Conservation (phyloP, 2,113 vertebrate species). For the Cyprinodon tularosa region DNA sequence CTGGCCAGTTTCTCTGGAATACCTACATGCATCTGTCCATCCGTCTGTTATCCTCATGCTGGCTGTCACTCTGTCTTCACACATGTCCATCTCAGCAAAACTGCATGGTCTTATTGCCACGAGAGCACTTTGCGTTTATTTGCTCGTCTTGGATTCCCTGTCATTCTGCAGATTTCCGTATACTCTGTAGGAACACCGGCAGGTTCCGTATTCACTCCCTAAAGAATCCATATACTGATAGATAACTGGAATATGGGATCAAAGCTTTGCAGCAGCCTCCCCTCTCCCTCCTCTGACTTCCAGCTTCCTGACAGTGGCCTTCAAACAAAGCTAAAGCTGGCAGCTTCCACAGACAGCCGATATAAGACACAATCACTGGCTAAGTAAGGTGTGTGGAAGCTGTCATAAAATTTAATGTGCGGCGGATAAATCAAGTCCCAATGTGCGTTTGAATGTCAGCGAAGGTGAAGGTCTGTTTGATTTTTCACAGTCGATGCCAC, state of each 20-base stretch:
- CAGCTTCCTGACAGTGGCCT: slow-evolving; percentile 45
- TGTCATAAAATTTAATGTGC: slow-evolving; percentile 6
- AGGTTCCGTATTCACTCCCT: slow-evolving; percentile 18
- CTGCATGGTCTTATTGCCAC: slow-evolving; percentile 23
- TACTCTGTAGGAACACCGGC: slow-evolving; percentile 11
- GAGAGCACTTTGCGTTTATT: slow-evolving; percentile 26
- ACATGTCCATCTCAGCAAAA: slow-evolving; percentile 29
- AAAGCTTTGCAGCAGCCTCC: slow-evolving; percentile 22
- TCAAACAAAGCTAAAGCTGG: slow-evolving; percentile 40
- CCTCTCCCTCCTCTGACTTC: not conserved
- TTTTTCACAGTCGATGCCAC: slow-evolving; percentile 3
- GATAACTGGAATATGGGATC: slow-evolving; percentile 55
- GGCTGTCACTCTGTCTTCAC: slow-evolving; percentile 61
- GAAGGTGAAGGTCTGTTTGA: slow-evolving; percentile 18
- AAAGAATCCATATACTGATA: slow-evolving; percentile 31
- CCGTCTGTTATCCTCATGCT: slow-evolving; percentile 62
- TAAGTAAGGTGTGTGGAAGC: slow-evolving; percentile 4
- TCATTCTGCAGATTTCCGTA: slow-evolving; percentile 33
- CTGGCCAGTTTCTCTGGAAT: slow-evolving; percentile 42
- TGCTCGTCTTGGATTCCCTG: slow-evolving; percentile 44
- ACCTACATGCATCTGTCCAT: slow-evolving; percentile 60
- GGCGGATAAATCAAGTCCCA: slow-evolving; percentile 26
- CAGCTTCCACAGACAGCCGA: slow-evolving; percentile 4
- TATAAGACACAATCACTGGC: not conserved
- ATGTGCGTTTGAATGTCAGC: slow-evolving; percentile 17